Conservation (phyloP, 2,113 vertebrate species). For the Hippoglossus stenolepis region DNA sequence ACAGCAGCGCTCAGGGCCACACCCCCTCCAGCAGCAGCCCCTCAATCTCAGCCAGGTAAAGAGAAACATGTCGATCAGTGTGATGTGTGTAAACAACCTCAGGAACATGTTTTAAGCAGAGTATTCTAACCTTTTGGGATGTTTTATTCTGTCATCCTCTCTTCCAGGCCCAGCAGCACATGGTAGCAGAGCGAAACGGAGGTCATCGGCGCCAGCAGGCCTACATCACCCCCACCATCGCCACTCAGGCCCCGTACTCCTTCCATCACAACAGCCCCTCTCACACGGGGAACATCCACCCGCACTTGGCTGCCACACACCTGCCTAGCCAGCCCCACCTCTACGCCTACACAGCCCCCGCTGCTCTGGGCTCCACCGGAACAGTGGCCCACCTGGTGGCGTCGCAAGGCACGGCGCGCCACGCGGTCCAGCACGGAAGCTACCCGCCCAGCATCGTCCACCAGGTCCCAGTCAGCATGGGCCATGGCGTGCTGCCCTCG, state of each 20-base stretch:
- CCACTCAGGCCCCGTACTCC: constrained; percentile 93
- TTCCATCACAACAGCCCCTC: constrained; percentile 96
- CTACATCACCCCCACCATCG: constrained; percentile 96
- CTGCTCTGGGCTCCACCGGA: constrained; percentile 92
- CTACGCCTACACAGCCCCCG: constrained; percentile 93
- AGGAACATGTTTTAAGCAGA: background rate
- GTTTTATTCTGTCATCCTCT: background rate
- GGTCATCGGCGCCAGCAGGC: constrained; percentile 95
- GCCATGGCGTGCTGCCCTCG: constrained; percentile 92
- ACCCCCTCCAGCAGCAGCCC: constrained; percentile 96
- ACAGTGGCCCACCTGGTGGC: constrained; percentile 96
- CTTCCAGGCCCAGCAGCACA: constrained; percentile 92
- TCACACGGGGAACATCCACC: constrained; percentile 90
- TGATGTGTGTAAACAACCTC: background rate
- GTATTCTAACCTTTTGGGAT: too few species aligned
- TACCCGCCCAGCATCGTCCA: constrained; percentile 95
- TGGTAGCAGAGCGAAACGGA: constrained; percentile 88
- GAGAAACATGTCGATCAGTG: constrained; percentile 34
- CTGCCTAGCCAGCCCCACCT: constrained; percentile 95
- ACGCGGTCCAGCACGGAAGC: constrained; percentile 91
- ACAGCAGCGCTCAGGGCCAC: constrained; percentile 92
- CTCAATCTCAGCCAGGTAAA: constrained; percentile 99
- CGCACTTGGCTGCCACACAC: constrained; percentile 93
- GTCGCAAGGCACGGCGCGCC: constrained; percentile 91
- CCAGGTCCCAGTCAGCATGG: constrained; percentile 98